phyloP scores from a whole-genome alignment of 2,888 invertebrate genomes.

The Antitype chi region DNA sequence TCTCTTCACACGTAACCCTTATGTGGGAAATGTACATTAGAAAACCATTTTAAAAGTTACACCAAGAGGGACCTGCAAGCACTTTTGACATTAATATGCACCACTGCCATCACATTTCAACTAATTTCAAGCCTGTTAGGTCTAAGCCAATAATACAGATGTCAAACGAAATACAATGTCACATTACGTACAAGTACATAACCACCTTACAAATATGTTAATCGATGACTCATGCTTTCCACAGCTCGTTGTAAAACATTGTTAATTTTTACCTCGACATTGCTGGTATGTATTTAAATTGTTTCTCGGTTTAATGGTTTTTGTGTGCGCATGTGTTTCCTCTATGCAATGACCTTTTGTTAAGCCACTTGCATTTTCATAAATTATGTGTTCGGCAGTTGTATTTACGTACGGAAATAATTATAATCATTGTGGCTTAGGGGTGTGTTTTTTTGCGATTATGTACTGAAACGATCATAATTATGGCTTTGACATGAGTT shows the following conservation, averaged over 20 bases:
- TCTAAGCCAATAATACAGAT: conserved; percentile 28
- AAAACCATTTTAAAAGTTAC: conserved; percentile 4
- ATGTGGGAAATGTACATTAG: conserved; percentile 29
- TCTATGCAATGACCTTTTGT: conserved; percentile 55
- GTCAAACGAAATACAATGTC: conserved; percentile 49
- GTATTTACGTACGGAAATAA: not conserved
- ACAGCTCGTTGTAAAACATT: conserved; percentile 39
- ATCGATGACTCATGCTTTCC: conserved; percentile 62
- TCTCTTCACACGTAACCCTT: conserved; percentile 57
- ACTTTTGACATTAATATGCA: not conserved
- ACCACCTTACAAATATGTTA: conserved; percentile 52
- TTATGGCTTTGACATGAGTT: not conserved
- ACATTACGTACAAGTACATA: conserved; percentile 42
- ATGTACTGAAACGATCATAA: not conserved
- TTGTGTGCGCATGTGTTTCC: conserved; percentile 45
- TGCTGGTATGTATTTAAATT: conserved; percentile 48
- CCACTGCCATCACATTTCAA: not conserved
- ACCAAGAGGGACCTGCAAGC: not conserved
- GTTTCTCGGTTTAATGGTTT: conserved; percentile 48
- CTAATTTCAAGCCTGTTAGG: conserved; percentile 1
- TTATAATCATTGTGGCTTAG: not conserved
- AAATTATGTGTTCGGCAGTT: conserved; percentile 24
- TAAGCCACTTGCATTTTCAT: conserved; percentile 28
- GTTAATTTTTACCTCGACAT: conserved; percentile 57
- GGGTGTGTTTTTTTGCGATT: not conserved